Evolutionary conservation across 2,113 vertebrate species (phyloP).

Genomic region (Pituophis catenifer): DNA sequence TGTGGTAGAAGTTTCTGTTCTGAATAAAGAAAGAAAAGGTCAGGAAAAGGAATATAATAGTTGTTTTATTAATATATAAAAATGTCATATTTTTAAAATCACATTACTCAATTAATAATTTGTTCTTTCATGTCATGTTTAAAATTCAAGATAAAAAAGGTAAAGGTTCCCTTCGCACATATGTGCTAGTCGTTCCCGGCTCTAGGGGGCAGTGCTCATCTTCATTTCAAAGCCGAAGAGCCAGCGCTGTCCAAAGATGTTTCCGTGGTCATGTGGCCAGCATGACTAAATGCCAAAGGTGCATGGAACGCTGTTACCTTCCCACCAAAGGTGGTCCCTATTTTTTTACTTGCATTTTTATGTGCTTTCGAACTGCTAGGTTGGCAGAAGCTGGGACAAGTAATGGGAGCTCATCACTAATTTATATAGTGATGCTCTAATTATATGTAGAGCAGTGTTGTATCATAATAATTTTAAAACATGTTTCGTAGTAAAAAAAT

Average conservation of each 20-base stretch:
- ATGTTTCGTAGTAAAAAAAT: background rate
- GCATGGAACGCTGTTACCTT: no score
- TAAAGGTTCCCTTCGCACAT: no score
- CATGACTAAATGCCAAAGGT: no score
- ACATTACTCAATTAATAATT: slow-evolving; percentile 6
- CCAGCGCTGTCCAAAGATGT: no score
- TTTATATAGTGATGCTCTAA: background rate
- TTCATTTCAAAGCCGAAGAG: no score
- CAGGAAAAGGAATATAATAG: background rate
- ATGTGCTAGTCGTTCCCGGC: no score
- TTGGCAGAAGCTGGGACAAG: no score
- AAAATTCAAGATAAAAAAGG: background rate
- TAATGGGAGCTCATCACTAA: background rate
- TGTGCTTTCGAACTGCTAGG: no score
- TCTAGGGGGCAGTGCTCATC: no score
- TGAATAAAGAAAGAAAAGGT: background rate
- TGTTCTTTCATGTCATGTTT: slow-evolving; percentile 7
- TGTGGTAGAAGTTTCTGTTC: background rate
- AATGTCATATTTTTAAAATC: background rate
- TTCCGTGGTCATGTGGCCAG: no score
- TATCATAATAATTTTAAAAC: slow-evolving; percentile 7
- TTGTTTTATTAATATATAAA: background rate
- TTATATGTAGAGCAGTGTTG: background rate
- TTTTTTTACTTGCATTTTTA: no score
- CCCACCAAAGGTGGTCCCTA: no score